A percentile compares a stretch with the other conserved stretches of the same genome.
Conservation (phyloP, 2,113 vertebrate species). For the Anarrhichthys ocellatus region DNA sequence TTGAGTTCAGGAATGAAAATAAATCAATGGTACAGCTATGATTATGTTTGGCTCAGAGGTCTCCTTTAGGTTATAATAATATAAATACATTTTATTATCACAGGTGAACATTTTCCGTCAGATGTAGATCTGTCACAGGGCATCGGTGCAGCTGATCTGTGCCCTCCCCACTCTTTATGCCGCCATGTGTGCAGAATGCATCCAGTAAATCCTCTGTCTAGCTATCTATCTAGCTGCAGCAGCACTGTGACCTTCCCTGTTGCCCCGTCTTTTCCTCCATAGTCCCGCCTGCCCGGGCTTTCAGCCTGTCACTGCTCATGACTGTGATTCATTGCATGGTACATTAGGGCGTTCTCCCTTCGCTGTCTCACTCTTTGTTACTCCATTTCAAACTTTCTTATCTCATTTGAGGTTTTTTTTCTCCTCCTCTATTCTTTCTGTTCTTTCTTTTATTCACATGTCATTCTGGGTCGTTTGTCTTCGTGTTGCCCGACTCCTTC, state of each 20-base stretch:
- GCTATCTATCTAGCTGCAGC: not conserved
- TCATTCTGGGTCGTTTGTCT: slow-evolving; percentile 2
- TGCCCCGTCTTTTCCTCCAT: slow-evolving; percentile 20
- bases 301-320: slow-evolving; percentile 37
- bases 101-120: slow-evolving; percentile 1
- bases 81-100: not conserved
- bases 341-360: slow-evolving; percentile 7
- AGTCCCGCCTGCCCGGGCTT: slow-evolving; percentile 2
- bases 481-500: not conserved
- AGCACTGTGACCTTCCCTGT: slow-evolving; percentile 25
- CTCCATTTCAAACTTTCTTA: slow-evolving; percentile 8
- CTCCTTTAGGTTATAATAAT: not conserved
- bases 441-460: not conserved
- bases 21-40: not conserved
- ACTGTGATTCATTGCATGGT: slow-evolving; percentile 44
- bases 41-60: not conserved
- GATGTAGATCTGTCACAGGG: not conserved
- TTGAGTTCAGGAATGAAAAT: not conserved
- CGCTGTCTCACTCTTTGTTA: not conserved
- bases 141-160: slow-evolving; percentile 10
- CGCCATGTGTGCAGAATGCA: not conserved
- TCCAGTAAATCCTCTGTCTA: slow-evolving; percentile 4
- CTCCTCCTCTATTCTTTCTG: not conserved
- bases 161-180: not conserved
- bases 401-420: not conserved